phyloP scores from a whole-genome alignment of 92 coral and sea anemone genomes.

The Bergia sp. region DNA sequence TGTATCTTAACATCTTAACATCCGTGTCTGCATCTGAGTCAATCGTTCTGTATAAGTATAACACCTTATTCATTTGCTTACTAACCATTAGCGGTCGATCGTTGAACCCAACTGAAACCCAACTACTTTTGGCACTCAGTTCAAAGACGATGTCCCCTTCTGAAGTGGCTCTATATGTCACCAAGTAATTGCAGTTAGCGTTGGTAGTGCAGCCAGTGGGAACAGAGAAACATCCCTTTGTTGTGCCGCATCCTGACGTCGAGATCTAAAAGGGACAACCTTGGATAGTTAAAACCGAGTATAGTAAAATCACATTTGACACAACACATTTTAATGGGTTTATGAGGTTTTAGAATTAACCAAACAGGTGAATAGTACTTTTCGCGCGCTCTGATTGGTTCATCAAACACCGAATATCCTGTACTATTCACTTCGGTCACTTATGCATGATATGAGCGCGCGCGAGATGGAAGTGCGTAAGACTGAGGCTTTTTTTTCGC shows the following conservation, averaged over 20 bases:
- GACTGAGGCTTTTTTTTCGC: too few species aligned
- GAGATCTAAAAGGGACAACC: conserved; percentile 51
- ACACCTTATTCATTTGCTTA: background rate
- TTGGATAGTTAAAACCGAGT: too few species aligned
- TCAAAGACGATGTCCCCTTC: conserved; percentile 63
- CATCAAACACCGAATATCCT: too few species aligned
- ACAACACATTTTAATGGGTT: too few species aligned
- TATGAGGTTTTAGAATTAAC: too few species aligned
- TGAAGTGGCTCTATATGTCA: conserved; percentile 61
- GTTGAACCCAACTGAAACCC: conserved; percentile 77
- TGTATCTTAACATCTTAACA: background rate
- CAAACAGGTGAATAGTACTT: too few species aligned
- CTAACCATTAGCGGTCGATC: conserved; percentile 59
- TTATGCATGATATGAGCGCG: too few species aligned
- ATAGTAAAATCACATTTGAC: background rate
- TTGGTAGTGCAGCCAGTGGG: conserved; percentile 65
- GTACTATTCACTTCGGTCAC: too few species aligned
- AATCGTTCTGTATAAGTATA: background rate
- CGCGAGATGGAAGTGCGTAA: too few species aligned
- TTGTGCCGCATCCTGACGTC: conserved; percentile 67
- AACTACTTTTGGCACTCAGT: conserved; percentile 63
- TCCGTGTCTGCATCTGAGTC: background rate
- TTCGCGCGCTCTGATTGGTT: too few species aligned
- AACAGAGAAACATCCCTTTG: conserved; percentile 72
- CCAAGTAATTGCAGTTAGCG: conserved; percentile 62